A percentile compares a stretch with the other conserved stretches of the same genome.
Conservation (phyloP, 2,797 vertebrate genomes). For the Saxicola maurus region DNA sequence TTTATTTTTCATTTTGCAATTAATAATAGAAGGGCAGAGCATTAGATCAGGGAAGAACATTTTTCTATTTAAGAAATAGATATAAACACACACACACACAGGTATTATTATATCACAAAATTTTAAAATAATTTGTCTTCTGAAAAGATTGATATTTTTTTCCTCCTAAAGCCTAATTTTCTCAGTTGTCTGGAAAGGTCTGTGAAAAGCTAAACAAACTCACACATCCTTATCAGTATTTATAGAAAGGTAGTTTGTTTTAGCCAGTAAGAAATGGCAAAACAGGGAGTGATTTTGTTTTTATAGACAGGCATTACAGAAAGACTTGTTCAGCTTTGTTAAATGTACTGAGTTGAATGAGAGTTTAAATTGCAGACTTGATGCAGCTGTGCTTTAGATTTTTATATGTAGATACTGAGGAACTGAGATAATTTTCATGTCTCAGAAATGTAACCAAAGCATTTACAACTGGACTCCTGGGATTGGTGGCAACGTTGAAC, state of each 20-base stretch:
- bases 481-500: neutral
- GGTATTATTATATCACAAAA: neutral
- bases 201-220: neutral
- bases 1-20: neutral
- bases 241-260: neutral
- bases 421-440: accelerated
- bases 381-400: neutral
- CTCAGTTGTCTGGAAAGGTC: neutral
- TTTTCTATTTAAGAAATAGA: neutral
- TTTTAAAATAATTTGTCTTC: neutral
- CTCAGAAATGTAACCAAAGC: neutral
- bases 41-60: neutral
- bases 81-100: neutral
- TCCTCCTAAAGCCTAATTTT: neutral
- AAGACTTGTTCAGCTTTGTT: neutral
- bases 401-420: neutral
- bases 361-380: neutral
- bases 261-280: neutral
- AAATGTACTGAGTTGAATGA: neutral
- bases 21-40: neutral
- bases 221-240: neutral
- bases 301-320: neutral
- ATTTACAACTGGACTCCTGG: neutral
- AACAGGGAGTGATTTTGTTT: neutral
- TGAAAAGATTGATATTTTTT: neutral